Base-by-base conservation (phyloP, 1,140 invertebrate genomes). In the Teleogryllus occipitalis region DNA sequence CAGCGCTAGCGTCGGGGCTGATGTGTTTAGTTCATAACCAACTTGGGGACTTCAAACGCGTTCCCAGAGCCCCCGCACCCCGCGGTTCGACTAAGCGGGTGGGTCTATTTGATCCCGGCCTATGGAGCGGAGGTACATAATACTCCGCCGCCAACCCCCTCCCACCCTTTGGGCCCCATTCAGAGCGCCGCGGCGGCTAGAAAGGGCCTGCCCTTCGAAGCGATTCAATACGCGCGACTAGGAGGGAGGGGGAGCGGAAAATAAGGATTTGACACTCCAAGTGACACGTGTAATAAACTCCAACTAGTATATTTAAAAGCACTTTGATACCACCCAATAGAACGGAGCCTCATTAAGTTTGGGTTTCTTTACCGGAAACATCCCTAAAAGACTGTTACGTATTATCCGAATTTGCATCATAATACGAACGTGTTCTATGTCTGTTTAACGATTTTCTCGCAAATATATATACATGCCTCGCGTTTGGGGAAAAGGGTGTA, bases 11-110 rank as follows among this genome's bases (percentile, higher is more conserved):
- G 54, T 65, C 54, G 54, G 54, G 18, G 54, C 54, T 65, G 54
- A 65, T 65, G 54, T 65, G 54, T 65, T 65, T 65, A 65, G 54
- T 65, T 65, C 54, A 65, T 65, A 65, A 65, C 54, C 54, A 65
- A 65, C 54, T 65, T 65, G 54, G 18, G 54, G 54, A 18, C 10
- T 10, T 65, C 18, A 14, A 18, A 14, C 10, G 54, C 54, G 54
- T 65, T 18, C 27, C 27, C 27, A 5, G 27, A 39, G 27, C 27
- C 1, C 27, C 27, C 27, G 27, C 27, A 5, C 27, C 27, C 27
- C 27, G 27, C 27, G 27, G 54, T 65, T 65, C 54, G 54, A 65
- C 54, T 65, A 18, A 65, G 54, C 27, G 54, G 54, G 18, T 65
- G 10, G 54, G 54, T 65, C 54, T 65, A 65, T 65, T 65, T 65